Evolutionary conservation across 2,888 invertebrate genomes (phyloP), one percentile per base, ranked within the genome.

Genomic region (Resseliella maxima): DNA sequence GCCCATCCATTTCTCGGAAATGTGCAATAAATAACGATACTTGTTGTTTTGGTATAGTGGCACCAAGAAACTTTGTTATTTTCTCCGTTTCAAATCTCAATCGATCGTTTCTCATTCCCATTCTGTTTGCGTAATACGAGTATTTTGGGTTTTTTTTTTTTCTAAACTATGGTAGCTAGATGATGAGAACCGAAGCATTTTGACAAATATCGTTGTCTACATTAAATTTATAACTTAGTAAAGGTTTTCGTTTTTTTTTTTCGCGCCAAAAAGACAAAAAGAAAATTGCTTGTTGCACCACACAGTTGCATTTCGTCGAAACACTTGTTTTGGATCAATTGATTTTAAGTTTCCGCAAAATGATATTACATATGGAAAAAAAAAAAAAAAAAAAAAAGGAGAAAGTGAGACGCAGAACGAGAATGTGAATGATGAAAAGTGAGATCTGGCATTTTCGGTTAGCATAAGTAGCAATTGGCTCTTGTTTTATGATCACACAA

Each of bases 1-100:
- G n/a, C 31, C 59, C 59, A 72, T 31, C 18, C 31, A 27, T 2
- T 72, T 72, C 72, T 31, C 6, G 18, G 72, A 72, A 72, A 72
- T 72, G 31, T 72, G 72, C 72, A 72, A 72, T 72, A 72, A 72
- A 72, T 72, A 31, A 72, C 72, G 15, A 0, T 6, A 15, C 6
- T 59, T 72, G 35, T 72, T 72, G 72, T 72, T 72, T 72, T 72
- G 72, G 72, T 72, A 31, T 72, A 0, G 31, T 72, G 72, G 72
- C 72, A 72, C 72, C 72, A 72, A 35, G 1, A 3, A 72, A 31
- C 72, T 31, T 31, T 24, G 59, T 59, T n/a, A 59, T 59, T 59
- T 59, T n/a, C 59, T 72, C 31, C 72, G 31, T 59, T 59, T 50
- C 5, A 8, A 31, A 72, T 50, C 10, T 50, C 50, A 18, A 18